Evolutionary conservation across 2,797 vertebrate species (phyloP).

Genomic region (Rhodeus uyekii): DNA sequence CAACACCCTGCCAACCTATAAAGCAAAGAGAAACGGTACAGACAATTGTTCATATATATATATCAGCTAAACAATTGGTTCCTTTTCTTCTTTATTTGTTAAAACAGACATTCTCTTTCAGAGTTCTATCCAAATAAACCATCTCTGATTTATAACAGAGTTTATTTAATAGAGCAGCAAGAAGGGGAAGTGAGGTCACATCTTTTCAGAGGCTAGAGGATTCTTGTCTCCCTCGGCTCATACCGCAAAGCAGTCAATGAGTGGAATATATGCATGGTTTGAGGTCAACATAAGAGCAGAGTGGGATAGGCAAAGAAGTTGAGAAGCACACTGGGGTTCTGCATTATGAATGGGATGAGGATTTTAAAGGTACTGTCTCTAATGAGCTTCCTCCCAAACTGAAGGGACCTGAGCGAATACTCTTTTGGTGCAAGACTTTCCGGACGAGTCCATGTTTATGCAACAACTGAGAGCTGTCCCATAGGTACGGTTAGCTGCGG

Average conservation of each 20-base stretch:
- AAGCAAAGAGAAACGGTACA: neutral
- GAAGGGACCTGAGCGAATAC: conserved; percentile 41
- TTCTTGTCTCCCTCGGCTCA: conserved; percentile 37
- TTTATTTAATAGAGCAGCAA: conserved; percentile 41
- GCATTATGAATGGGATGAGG: conserved; percentile 59
- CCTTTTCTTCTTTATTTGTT: conserved; percentile 15
- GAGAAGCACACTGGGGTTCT: conserved; percentile 49
- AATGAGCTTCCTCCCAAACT: conserved; percentile 51
- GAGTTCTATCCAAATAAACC: conserved; percentile 21
- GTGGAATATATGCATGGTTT: conserved; percentile 59
- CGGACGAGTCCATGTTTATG: conserved; percentile 45
- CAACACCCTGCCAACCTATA: conserved; percentile 93
- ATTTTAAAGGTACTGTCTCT: conserved; percentile 49
- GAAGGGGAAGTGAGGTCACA: conserved; percentile 46
- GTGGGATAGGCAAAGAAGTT: conserved; percentile 33
- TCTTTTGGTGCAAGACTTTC: conserved; percentile 18
- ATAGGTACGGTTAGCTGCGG: conserved; percentile 34
- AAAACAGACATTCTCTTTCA: conserved; percentile 4
- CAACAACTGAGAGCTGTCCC: conserved; percentile 37
- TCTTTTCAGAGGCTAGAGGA: conserved; percentile 32
- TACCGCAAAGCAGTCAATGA: conserved; percentile 53
- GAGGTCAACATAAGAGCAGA: conserved; percentile 50
- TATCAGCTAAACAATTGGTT: neutral
- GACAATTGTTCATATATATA: neutral
- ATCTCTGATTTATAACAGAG: conserved; percentile 39